These are phyloP conservation scores for Psittacula derbiana DNA, from an alignment of 2,797 vertebrate species.

Conservation along the genomic window DNA sequence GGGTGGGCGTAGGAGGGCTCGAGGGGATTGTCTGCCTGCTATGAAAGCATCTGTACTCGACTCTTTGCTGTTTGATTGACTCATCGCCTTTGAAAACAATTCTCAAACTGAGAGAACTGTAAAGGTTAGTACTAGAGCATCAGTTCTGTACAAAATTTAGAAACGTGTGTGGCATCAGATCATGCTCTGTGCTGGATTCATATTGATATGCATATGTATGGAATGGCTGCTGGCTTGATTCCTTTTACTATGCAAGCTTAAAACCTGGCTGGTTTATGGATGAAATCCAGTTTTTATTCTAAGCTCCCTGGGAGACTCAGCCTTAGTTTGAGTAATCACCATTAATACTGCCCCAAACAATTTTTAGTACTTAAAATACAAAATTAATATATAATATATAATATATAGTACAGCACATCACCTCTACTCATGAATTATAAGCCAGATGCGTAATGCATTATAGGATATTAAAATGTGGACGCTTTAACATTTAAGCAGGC, in stretches of 20 bases:
- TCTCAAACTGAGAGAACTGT: neutral
- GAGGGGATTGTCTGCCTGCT: neutral
- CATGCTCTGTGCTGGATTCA: neutral
- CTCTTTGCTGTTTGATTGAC: neutral
- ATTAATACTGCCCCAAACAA: neutral
- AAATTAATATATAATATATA: constrained; percentile 8
- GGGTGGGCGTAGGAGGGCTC: neutral
- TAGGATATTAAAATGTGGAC: neutral
- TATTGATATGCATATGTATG: neutral
- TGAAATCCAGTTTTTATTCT: constrained; percentile 36
- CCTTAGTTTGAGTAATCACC: constrained; percentile 14
- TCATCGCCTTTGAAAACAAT: neutral
- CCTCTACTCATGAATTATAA: neutral
- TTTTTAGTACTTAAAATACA: constrained; percentile 23
- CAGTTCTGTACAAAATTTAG: neutral
- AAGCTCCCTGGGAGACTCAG: neutral
- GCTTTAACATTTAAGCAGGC: neutral
- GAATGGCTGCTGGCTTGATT: constrained; percentile 44
- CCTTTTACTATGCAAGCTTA: neutral
- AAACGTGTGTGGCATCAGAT: neutral
- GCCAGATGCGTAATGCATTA: neutral
- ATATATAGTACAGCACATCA: neutral
- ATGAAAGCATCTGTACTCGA: neutral
- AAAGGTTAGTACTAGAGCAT: neutral
- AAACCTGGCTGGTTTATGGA: constrained; percentile 26